Evolutionary conservation across 2,113 vertebrate genomes (phyloP).

Genomic region (Colossoma macropomum): DNA sequence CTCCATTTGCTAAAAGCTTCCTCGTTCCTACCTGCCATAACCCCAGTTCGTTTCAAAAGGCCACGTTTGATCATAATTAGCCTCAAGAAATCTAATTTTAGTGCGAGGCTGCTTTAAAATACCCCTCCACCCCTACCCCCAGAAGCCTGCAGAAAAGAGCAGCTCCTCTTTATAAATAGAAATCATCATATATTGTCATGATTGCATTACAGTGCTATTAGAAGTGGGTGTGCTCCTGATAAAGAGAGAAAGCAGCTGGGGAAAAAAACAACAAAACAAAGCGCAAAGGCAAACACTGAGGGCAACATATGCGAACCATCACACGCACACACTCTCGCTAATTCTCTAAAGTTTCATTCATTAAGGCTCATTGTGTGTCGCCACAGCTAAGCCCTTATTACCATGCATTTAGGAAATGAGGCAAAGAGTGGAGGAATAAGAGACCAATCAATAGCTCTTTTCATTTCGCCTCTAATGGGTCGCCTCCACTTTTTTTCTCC

Average conservation of each 20-base stretch:
- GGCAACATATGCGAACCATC: slow-evolving; percentile 94
- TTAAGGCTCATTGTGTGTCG: slow-evolving; percentile 95
- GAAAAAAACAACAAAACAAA: slow-evolving; percentile 69
- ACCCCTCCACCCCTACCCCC: slow-evolving; percentile 70
- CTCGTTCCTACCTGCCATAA: slow-evolving; percentile 74
- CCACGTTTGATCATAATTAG: slow-evolving; percentile 83
- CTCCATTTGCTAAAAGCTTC: slow-evolving; percentile 85
- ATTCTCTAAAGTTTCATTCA: slow-evolving; percentile 96
- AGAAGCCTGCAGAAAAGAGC: slow-evolving; percentile 66
- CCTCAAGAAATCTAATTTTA: slow-evolving; percentile 85
- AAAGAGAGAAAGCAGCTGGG: slow-evolving; percentile 76
- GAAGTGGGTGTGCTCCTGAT: slow-evolving; percentile 84
- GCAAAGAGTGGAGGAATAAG: slow-evolving; percentile 95
- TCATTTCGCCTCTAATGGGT: slow-evolving; percentile 97
- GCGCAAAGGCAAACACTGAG: slow-evolving; percentile 81
- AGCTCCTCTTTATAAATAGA: slow-evolving; percentile 82
- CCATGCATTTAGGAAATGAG: slow-evolving; percentile 95
- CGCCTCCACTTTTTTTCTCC: slow-evolving; percentile 80
- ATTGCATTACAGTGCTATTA: slow-evolving; percentile 90
- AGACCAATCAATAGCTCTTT: slow-evolving; percentile 99
- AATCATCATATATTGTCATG: slow-evolving; percentile 91
- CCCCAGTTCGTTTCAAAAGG: slow-evolving; percentile 66
- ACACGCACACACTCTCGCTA: slow-evolving; percentile 79
- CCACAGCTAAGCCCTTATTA: slow-evolving; percentile 92
- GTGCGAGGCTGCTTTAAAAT: slow-evolving; percentile 80